Conservation (phyloP, 2,797 vertebrate genomes). For the Hydrophis major region DNA sequence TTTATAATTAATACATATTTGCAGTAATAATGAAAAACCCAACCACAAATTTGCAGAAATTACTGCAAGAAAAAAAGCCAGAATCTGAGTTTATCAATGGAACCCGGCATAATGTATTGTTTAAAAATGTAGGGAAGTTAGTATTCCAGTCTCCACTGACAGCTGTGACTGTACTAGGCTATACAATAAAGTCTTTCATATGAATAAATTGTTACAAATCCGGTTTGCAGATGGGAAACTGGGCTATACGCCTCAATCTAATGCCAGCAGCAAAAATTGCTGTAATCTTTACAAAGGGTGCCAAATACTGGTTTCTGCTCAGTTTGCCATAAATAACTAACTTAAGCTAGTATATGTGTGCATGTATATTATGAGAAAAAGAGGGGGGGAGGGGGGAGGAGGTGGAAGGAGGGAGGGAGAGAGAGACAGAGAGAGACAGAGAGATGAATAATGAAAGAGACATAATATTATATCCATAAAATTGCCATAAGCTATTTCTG, state of each 20-base stretch:
- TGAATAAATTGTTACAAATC: conserved; percentile 21
- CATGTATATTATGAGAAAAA: not conserved
- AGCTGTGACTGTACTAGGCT: not conserved
- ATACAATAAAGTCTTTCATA: conserved; percentile 9
- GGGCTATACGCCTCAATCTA: not conserved
- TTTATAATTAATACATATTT: conserved; percentile 8
- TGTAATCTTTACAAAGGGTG: conserved; percentile 13
- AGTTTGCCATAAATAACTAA: not conserved
- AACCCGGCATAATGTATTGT: not conserved
- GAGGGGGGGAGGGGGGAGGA: too few relatives aligned
- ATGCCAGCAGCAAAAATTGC: conserved; percentile 8
- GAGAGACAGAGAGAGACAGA: not conserved
- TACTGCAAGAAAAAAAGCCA: not conserved
- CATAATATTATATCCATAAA: not conserved
- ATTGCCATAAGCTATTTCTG: not conserved
- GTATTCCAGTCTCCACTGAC: conserved; percentile 1
- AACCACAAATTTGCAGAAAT: not conserved
- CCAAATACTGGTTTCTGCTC: conserved; percentile 13
- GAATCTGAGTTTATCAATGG: not conserved
- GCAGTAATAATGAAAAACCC: not conserved
- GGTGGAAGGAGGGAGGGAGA: not conserved
- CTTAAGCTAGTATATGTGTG: not conserved
- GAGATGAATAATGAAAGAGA: not conserved
- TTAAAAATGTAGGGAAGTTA: conserved; percentile 17
- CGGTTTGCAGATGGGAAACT: conserved; percentile 22